Conservation (phyloP, 92 coral and sea anemone species). For the Chrysogorgia sp. region DNA sequence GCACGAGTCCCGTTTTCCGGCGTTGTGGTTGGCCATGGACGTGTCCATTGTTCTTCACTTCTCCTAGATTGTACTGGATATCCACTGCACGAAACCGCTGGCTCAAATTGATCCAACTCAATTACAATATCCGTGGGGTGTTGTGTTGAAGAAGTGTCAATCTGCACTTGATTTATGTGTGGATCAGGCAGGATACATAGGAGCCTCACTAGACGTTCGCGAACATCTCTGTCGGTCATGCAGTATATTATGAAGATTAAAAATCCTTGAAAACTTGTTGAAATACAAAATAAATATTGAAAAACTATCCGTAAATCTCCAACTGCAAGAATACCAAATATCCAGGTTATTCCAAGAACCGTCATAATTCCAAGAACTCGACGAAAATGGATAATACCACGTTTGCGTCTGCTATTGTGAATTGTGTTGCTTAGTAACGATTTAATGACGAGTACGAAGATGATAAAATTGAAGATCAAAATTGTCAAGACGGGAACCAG, state of each 20-base stretch:
- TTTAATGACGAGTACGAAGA: constrained; percentile 72
- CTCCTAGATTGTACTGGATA: too few relatives aligned
- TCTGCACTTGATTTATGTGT: constrained; percentile 3
- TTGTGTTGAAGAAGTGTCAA: constrained; percentile 31
- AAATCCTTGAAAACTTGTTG: constrained; percentile 93
- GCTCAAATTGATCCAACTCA: constrained; percentile 3
- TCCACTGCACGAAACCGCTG: not conserved
- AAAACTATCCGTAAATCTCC: constrained; percentile 79
- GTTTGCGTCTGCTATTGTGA: constrained; percentile 70
- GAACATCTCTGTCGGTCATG: constrained; percentile 90
- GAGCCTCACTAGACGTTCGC: constrained; percentile 65
- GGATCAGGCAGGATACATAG: constrained; percentile 30
- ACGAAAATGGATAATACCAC: constrained; percentile 76
- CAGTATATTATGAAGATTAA: constrained; percentile 93
- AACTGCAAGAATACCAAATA: constrained; percentile 91
- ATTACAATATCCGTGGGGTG: constrained; percentile 28
- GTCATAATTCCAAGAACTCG: constrained; percentile 93
- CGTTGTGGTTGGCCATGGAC: not conserved
- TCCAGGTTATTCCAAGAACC: constrained; percentile 92
- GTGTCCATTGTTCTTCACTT: not conserved
- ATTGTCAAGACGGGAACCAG: constrained; percentile 80
- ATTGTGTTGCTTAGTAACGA: constrained; percentile 88
- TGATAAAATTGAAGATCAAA: constrained; percentile 72
- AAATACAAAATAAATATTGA: constrained; percentile 82
- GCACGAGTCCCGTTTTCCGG: not conserved